Conservation (phyloP, 2,797 vertebrate genomes). For the Florisuga fusca region DNA sequence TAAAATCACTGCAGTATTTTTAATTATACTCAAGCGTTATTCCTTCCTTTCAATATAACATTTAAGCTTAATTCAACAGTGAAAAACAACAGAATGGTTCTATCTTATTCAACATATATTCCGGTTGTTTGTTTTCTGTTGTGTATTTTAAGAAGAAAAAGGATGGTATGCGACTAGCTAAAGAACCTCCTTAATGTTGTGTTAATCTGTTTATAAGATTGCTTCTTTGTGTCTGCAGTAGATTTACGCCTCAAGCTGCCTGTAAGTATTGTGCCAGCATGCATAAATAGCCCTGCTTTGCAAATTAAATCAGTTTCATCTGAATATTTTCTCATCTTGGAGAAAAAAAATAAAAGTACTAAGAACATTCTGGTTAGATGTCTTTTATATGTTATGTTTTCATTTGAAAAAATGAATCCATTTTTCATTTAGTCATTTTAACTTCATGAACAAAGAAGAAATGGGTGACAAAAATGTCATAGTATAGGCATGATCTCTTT, state of each 20-base stretch:
- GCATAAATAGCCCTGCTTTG: background rate
- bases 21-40: background rate
- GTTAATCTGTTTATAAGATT: constrained; percentile 16
- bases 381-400: background rate
- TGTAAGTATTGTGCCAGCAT: background rate
- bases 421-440: background rate
- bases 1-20: background rate
- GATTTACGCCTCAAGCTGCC: background rate
- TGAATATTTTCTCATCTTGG: background rate
- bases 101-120: background rate
- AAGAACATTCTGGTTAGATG: background rate
- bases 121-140: background rate
- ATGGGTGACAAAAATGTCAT: background rate
- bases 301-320: background rate
- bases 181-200: background rate
- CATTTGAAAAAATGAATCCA: background rate
- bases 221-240: background rate
- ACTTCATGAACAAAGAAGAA: background rate
- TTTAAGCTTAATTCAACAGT: background rate
- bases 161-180: background rate
- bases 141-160: background rate
- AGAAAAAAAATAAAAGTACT: background rate
- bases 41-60: background rate
- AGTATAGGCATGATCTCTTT: background rate
- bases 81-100: background rate